Evolutionary conservation across 2,113 vertebrate species (phyloP), one percentile per base, ranked within the genome.

Genomic region (Recurvirostra avosetta): DNA sequence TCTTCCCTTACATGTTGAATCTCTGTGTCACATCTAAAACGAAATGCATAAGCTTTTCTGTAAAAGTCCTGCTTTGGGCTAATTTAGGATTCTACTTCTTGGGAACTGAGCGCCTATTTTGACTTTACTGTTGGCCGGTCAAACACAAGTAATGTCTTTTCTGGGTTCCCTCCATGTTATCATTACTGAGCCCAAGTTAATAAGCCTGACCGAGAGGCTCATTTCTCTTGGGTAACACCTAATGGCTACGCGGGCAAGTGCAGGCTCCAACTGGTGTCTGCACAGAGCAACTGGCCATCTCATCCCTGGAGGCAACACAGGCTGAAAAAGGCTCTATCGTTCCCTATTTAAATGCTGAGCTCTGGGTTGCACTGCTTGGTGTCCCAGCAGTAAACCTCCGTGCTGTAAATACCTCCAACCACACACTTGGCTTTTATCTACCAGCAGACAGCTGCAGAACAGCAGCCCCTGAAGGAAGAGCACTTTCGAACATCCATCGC

Each of bases 401-500:
- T 11, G 9, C 22, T 80, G 56, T 56, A 84, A 84, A 58, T 71
- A 45, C 2, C 1, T 11, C 32, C 30, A 71, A 27, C 49, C 50
- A 7, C 26, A 62, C 43, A 40, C 30, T 36, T 52, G 61, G 40
- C 53, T 94, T 66, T 50, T 61, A 19, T n/a, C 27, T 76, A 65
- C 23, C 25, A 72, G 17, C 71, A 81, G 61, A 15, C 71, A 78
- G 56, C 52, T 72, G n/a, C 66, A 93, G 65, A 81, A n/a, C 21
- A 81, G 29, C 32, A 93, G 40, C n/a, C 40, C 70, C 71, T 88
- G 52, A 73, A 91, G 56, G 91, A 95, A 89, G 49, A 83, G 14
- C 15, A 19, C 13, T 93, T 90, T 65, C 34, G 43, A 61, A 34
- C 12, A 78, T 59, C 18, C 52, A 15, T n/a, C 3, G 1, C 32